Evolutionary conservation across 2,113 vertebrate genomes (phyloP).

Genomic region (Piprites chloris): DNA sequence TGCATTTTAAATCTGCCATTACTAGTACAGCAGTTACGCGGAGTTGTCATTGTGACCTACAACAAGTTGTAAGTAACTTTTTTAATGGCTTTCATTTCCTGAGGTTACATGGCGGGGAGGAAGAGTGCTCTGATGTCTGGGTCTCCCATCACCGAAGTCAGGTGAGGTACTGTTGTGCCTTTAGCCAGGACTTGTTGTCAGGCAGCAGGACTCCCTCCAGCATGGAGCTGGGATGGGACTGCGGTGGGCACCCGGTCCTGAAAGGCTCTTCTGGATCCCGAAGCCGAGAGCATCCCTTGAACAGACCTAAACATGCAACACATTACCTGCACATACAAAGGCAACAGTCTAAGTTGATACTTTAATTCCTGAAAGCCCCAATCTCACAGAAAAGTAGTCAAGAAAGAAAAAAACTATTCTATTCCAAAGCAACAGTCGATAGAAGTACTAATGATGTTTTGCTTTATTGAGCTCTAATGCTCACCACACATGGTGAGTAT

Average conservation of each 20-base stretch:
- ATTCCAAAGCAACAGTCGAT: neutral
- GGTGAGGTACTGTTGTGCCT: neutral
- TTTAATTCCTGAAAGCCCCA: neutral
- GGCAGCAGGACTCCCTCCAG: fast-evolving
- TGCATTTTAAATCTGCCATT: neutral
- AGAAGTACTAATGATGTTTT: neutral
- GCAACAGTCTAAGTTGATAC: neutral
- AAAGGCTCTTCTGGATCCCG: neutral
- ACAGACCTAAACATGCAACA: neutral
- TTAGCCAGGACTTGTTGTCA: neutral
- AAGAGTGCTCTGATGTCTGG: neutral
- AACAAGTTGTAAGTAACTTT: neutral
- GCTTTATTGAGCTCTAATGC: slow-evolving; percentile 20
- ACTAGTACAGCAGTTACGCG: neutral
- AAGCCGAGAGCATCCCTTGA: neutral
- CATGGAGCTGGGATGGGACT: neutral
- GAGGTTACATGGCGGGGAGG: neutral
- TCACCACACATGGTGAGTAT: slow-evolving; percentile 51
- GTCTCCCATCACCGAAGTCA: neutral
- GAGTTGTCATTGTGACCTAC: neutral
- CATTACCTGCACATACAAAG: neutral
- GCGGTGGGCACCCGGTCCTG: neutral
- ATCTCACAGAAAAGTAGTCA: neutral
- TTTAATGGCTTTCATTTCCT: neutral
- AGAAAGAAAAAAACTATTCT: neutral